A percentile compares a stretch with the other conserved stretches of the same genome.
phyloP scores from a whole-genome alignment of 1,140 invertebrate species.

The Lucilia sericata region DNA sequence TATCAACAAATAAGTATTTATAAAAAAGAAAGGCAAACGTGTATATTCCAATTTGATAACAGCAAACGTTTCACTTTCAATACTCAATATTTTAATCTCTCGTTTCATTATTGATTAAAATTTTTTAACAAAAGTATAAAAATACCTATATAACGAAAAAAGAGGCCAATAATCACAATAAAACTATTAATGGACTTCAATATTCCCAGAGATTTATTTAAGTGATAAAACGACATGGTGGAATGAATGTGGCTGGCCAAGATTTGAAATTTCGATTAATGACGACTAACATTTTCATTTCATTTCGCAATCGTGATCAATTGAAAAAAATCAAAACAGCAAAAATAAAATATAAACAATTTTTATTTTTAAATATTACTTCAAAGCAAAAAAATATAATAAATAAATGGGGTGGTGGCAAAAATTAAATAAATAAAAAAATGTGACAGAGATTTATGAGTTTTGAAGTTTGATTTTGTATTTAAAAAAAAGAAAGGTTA shows the following conservation, averaged over 20 bases:
- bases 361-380: background rate
- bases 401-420: background rate
- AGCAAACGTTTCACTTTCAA: background rate
- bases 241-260: background rate
- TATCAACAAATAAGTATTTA: background rate
- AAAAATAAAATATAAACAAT: background rate
- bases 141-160: no score
- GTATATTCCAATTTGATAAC: background rate
- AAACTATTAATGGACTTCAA: constrained; percentile 1
- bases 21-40: background rate
- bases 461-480: background rate
- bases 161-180: background rate
- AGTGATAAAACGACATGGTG: background rate
- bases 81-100: background rate
- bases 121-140: no score
- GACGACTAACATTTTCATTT: background rate
- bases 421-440: background rate
- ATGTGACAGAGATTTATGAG: background rate
- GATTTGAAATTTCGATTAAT: background rate
- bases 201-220: background rate
- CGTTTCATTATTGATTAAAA: background rate
- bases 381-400: background rate
- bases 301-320: background rate
- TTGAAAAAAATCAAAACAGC: background rate
- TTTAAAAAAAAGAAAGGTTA: background rate